Evolutionary conservation across 2,113 vertebrate species (phyloP), one percentile per base, ranked within the genome.

Genomic region (Boulengeromyrus knoepffleri): DNA sequence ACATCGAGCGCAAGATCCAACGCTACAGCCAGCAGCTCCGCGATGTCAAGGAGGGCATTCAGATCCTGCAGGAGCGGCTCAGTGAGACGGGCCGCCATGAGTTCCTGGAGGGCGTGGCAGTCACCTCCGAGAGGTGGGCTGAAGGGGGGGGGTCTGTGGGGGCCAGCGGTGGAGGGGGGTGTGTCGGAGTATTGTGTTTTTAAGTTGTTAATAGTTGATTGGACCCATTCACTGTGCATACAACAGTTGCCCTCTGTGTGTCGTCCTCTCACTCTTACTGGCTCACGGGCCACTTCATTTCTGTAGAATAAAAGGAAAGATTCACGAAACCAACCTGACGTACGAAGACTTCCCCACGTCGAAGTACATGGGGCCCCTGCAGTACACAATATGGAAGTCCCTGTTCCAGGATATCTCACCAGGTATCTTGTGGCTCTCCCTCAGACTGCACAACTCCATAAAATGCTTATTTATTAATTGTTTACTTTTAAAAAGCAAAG

Each of bases 331-430:
- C 90, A 99, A 97, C 92, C 96, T 99, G 92, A 99, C 98, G 0
- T 99, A 99, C 0, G 98, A 99, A 94, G 99, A 99, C 86, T 99
- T 99, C 89, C 99, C 99, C 0, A 99, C 99, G 85, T 99, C 98
- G 91, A 99, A 99, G 92, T 99, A 99, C 95, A 99, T 97, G 93
- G 99, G 99, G 0, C 98, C 99, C 0, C 94, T 99, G 92, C 99
- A 99, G 94, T 99, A 98, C 93, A 98, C 97, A 13, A 99, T 99
- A 94, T 99, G 99, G 99, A 99, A 99, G 93, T 97, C 98, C 1
- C 97, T 99, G 27, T 99, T 98, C 94, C 98, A 99, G 94, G 98
- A 99, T 91, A 97, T 99, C 92, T 97, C 97, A 70, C 99, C 99
- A 85, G 99, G 99, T 99, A 97, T 80, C 46, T 24, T 5, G 45